These are phyloP conservation scores for Cheiracanthium punctorium DNA, from an alignment of 2,888 invertebrate species.

Conservation along the genomic window DNA sequence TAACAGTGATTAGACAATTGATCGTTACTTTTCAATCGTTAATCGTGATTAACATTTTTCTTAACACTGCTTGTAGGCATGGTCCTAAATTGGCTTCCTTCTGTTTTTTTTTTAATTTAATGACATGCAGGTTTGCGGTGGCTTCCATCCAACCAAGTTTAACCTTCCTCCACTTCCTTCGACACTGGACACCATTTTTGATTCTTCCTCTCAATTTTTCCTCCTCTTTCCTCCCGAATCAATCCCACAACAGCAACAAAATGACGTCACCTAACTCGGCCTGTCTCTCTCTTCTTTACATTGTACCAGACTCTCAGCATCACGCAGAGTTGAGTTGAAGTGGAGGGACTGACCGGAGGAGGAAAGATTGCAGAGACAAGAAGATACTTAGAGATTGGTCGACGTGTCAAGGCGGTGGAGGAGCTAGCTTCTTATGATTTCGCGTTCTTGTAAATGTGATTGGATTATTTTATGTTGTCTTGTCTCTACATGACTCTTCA, in stretches of 20 bases:
- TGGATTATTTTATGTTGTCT: neutral
- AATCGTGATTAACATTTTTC: too few species aligned
- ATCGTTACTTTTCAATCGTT: too few species aligned
- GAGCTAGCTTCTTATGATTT: too few species aligned
- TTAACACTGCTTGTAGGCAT: too few species aligned
- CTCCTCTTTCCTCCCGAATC: neutral
- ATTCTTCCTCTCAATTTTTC: constrained; percentile 3
- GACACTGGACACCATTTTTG: constrained; percentile 17
- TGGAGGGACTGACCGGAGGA: neutral
- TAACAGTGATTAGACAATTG: too few species aligned
- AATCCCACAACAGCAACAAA: neutral
- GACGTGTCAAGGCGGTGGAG: neutral
- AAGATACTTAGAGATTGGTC: too few species aligned
- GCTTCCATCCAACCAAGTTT: neutral
- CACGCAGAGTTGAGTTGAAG: constrained; percentile 43
- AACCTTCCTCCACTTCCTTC: too few species aligned
- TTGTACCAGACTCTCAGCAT: constrained; percentile 55
- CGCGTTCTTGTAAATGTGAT: neutral
- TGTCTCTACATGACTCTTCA: neutral
- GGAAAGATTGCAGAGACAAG: neutral
- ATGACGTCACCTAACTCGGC: neutral
- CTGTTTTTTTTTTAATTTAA: too few species aligned
- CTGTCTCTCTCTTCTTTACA: constrained; percentile 25
- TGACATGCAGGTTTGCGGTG: constrained; percentile 1
- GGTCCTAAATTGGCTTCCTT: too few species aligned